Evolutionary conservation across 92 coral and sea anemone genomes (phyloP), one percentile per base, ranked within the genome.

Genomic region (Phenganax subtilis): DNA sequence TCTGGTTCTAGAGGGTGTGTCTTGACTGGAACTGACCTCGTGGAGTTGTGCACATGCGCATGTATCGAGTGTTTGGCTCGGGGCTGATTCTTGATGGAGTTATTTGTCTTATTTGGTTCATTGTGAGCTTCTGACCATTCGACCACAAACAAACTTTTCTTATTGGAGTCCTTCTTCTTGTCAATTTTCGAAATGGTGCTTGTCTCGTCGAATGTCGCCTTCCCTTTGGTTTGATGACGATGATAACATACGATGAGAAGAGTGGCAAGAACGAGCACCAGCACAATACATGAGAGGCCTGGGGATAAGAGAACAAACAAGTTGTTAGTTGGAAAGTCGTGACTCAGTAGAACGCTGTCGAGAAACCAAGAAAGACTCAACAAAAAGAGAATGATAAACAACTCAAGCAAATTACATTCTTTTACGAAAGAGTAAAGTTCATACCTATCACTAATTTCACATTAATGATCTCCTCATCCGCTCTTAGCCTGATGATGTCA

Each of bases 401-500:
- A 6, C 25, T 7, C 8, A 15, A 15, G n/a, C 25, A 61, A 61
- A 61, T 12, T 0, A 11, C 75, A 52, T 44, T 30, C 55, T 30
- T 30, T 69, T 20, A 16, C 6, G 75, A 69, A 69, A 20, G 75
- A 69, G n/a, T 17, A 1, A 11, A 51, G 37, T 15, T 12, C 81
- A 31, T 76, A 76, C 81, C 81, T 9, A 76, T 31, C 11, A 76
- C 70, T 52, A 76, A 52, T 29, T 76, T 76, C 25, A 76, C 56
- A 28, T 76, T 76, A 28, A 76, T 76, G 3, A 10, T 37, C 57
- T 59, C 69, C 1, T 10, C 67, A 76, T 60, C 70, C 47, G 55
- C 69, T 17, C 57, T 62, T 11, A 89, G 77, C 51, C 90, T 80
- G 51, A 88, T 91, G 60, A 93, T 91, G 55, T 87, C 80, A 11